Evolutionary conservation across 2,113 vertebrate species (phyloP), one percentile per base, ranked within the genome.

Genomic region (Tragulus kanchil): DNA sequence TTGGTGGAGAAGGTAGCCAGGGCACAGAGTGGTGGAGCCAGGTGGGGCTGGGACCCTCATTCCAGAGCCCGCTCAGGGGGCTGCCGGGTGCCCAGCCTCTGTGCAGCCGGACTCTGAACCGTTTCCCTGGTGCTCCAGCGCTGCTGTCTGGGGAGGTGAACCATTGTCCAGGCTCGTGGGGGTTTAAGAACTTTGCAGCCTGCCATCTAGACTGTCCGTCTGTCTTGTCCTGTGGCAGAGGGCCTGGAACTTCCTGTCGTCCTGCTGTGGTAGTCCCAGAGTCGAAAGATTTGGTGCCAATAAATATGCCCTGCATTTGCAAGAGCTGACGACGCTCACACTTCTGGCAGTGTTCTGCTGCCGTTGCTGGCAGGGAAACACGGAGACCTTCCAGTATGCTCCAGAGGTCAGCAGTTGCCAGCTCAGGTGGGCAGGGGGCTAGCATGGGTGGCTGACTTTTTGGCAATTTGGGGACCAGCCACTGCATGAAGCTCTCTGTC

Each of bases 81-180:
- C n/a, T 15, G 21, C 50, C 0, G 1, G 25, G 1, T 2, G 59
- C 59, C 1, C 5, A 4, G 5, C 64, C 42, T 45, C 77, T 12
- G 1, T 10, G 52, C n/a, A 50, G 25, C 36, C 54, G 59, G 36
- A 11, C 42, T 25, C 61, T 1, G 6, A 14, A 11, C 10, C 11
- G 1, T 48, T 26, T 23, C 8, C 15, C 42, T 48, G 58, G 23
- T 6, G 11, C 17, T 62, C 45, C 28, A 13, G 45, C 31, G 13
- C 31, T 31, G 13, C 14, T 9, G 25, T 62, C n/a, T 25, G 48
- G 5, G 58, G 15, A 86, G 58, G 42, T 21, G 3, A 73, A 65
- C 5, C 13, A 62, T 21, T 16, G 85, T 89, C 58, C 58, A 8
- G 42, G 23, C 45, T 36, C 15, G n/a, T 11, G 58, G 54, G 4